Conservation (phyloP, 2,113 vertebrate genomes). For the Amphiprion ocellaris region DNA sequence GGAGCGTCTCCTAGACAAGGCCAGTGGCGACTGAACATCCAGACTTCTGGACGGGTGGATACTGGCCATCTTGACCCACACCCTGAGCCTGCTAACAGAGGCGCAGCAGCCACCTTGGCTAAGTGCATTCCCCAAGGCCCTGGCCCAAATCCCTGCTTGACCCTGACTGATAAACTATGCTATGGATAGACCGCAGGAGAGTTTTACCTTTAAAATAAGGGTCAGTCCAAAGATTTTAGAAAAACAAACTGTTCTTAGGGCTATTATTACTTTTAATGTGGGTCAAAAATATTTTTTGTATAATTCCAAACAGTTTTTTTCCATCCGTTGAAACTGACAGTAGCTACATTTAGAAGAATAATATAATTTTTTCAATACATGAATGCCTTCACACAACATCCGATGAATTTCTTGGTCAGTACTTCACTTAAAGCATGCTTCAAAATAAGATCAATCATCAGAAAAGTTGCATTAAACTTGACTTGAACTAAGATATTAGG, state of each 20-base stretch:
- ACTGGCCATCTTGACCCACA: conserved; percentile 71
- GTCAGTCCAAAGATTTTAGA: conserved; percentile 34
- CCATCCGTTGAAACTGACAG: too few species aligned
- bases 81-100: conserved; percentile 76
- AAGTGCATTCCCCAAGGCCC: conserved; percentile 85
- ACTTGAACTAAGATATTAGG: too few species aligned
- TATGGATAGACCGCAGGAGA: conserved; percentile 74
- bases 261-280: not conserved
- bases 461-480: not conserved
- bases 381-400: not conserved
- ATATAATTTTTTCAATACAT: not conserved
- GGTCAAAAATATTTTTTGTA: not conserved
- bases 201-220: conserved; percentile 50
- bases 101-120: conserved; percentile 76
- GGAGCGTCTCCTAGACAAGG: conserved; percentile 56
- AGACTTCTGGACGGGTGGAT: conserved; percentile 61
- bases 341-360: not conserved
- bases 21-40: conserved; percentile 69
- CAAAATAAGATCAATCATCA: not conserved
- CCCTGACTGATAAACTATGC: conserved; percentile 82
- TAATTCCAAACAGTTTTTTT: not conserved
- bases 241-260: not conserved
- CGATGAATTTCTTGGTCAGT: not conserved
- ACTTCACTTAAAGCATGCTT: too few species aligned
- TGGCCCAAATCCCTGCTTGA: conserved; percentile 83